Evolutionary conservation across 2,888 invertebrate species (phyloP).

Genomic region (Drosophila formosana): DNA sequence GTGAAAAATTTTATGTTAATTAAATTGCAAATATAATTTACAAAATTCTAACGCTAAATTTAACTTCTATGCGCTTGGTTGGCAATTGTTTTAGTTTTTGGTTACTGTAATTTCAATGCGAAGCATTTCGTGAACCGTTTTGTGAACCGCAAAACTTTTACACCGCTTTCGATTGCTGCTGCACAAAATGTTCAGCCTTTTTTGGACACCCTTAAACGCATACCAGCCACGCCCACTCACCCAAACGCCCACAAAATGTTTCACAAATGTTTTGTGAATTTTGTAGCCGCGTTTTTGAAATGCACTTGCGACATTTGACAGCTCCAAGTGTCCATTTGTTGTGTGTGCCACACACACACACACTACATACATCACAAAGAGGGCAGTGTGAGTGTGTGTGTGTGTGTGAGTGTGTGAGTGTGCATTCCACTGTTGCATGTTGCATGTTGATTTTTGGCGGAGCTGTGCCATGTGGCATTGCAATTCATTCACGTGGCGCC

Average conservation of each 20-base stretch:
- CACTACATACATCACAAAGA: slow-evolving; percentile 6
- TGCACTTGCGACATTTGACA: slow-evolving; percentile 76
- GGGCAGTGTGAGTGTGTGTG: slow-evolving; percentile 6
- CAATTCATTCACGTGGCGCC: slow-evolving; percentile 62
- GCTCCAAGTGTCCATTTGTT: slow-evolving; percentile 68
- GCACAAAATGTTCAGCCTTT: no score
- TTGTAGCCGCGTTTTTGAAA: slow-evolving; percentile 72
- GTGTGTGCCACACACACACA: slow-evolving; percentile 13
- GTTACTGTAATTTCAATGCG: neutral
- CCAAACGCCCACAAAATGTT: slow-evolving; percentile 21
- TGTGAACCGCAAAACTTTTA: neutral
- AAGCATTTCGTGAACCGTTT: neutral
- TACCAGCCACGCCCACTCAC: slow-evolving; percentile 21
- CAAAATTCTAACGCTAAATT: no score
- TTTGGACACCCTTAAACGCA: slow-evolving; percentile 11
- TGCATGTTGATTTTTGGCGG: slow-evolving; percentile 70
- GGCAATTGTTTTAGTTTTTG: no score
- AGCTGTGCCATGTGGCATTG: slow-evolving; percentile 55
- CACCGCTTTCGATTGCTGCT: no score
- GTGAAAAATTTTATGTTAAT: no score
- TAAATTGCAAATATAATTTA: no score
- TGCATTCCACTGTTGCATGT: slow-evolving; percentile 34
- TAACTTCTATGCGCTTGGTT: no score
- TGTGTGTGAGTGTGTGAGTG: slow-evolving; percentile 15
- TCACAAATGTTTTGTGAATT: slow-evolving; percentile 68